A percentile compares a stretch with the other conserved stretches of the same genome.
These are phyloP conservation scores for Petrocephalus schoutedeni DNA, from an alignment of 2,797 vertebrate genomes.

Conservation along the genomic window DNA sequence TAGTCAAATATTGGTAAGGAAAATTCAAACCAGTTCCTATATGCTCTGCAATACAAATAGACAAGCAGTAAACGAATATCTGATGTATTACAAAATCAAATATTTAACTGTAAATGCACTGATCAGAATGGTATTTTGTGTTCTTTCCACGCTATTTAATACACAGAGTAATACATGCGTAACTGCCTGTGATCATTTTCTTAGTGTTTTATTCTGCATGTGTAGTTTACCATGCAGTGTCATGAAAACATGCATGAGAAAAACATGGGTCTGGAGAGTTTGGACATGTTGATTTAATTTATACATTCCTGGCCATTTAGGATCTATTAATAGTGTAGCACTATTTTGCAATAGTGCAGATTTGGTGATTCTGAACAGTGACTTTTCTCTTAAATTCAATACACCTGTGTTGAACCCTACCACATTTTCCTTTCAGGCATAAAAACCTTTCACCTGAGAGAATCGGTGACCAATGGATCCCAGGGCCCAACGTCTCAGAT, in stretches of 20 bases:
- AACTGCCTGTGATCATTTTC: not conserved
- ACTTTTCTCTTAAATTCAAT: not conserved
- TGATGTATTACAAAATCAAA: not conserved
- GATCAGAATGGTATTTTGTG: not conserved
- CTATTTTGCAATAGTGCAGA: not conserved
- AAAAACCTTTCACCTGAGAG: constrained; percentile 35
- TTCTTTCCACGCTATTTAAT: not conserved
- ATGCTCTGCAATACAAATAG: not conserved
- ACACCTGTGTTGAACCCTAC: not conserved
- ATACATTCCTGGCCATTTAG: not conserved
- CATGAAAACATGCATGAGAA: not conserved
- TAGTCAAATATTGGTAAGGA: not conserved
- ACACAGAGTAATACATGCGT: not conserved
- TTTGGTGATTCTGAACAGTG: not conserved
- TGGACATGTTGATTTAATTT: not conserved
- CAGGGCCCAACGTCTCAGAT: constrained; percentile 68
- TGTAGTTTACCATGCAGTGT: not conserved
- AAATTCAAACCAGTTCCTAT: not conserved
- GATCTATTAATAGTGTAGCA: not conserved
- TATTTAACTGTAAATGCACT: not conserved
- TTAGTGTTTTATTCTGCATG: not conserved
- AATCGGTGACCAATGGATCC: constrained; percentile 34
- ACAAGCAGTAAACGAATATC: not conserved
- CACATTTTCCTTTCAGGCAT: constrained; percentile 47
- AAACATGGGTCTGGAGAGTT: not conserved